Evolutionary conservation across 1,140 invertebrate species (phyloP).

Genomic region (Neodiprion pinetum): DNA sequence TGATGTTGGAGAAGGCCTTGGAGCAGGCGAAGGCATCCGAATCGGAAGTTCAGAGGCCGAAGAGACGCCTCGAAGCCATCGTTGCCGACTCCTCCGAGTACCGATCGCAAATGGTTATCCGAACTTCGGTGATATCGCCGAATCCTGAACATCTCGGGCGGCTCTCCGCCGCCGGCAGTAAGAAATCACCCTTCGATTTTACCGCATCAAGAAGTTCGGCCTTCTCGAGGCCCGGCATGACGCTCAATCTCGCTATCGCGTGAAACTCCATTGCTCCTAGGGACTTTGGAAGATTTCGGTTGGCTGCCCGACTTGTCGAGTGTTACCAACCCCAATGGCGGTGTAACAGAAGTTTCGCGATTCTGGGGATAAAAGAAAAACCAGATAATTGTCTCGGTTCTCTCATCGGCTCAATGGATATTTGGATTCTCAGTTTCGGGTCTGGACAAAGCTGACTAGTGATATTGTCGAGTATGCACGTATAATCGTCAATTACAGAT

Average conservation of each 20-base stretch:
- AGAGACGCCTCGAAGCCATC: slow-evolving; percentile 23
- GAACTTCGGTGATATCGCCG: slow-evolving; percentile 66
- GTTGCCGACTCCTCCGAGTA: slow-evolving; percentile 27
- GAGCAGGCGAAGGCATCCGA: not conserved
- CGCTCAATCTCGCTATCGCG: slow-evolving; percentile 48
- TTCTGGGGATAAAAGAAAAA: too few species aligned
- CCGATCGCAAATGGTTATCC: slow-evolving; percentile 54
- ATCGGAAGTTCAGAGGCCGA: slow-evolving; percentile 16
- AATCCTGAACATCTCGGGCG: slow-evolving; percentile 61
- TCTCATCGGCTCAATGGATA: not conserved
- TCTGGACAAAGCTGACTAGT: too few species aligned
- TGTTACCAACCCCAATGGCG: too few species aligned
- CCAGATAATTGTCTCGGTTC: not conserved
- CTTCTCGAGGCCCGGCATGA: slow-evolving; percentile 47
- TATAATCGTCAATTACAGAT: not conserved
- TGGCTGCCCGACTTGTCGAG: too few species aligned
- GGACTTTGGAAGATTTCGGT: too few species aligned
- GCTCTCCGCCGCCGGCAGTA: slow-evolving; percentile 21
- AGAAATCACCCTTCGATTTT: slow-evolving; percentile 40
- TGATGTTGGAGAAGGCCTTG: not conserved
- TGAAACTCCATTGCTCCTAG: slow-evolving; percentile 17
- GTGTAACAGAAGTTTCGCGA: too few species aligned
- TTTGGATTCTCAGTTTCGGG: too few species aligned
- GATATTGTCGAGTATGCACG: too few species aligned
- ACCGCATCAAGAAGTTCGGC: slow-evolving; percentile 42